A percentile compares a stretch with the other conserved stretches of the same genome.
Conservation (phyloP, 2,888 invertebrate genomes). For the Desoria tigrina region DNA sequence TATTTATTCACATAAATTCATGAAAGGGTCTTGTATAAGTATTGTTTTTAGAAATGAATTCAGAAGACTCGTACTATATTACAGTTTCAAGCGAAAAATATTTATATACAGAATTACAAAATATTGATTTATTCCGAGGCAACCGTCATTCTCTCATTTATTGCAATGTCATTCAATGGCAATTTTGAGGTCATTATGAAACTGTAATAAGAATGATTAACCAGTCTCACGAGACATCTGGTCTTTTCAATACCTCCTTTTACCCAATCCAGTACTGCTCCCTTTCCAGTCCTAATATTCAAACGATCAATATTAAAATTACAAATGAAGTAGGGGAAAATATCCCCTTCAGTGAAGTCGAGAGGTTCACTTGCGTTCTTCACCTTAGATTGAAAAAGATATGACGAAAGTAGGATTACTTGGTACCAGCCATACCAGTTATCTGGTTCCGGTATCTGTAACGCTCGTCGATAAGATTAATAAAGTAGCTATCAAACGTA, state of each 20-base stretch:
- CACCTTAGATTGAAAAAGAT: constrained; percentile 7
- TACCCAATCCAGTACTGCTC: not conserved
- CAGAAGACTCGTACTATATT: not conserved
- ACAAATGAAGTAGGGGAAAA: not conserved
- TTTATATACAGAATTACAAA: not conserved
- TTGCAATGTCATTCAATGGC: not conserved
- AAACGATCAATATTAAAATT: not conserved
- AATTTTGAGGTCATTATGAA: not conserved
- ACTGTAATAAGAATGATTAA: not conserved
- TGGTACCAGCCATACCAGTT: not conserved
- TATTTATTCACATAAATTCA: too few relatives aligned
- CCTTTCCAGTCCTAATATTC: not conserved
- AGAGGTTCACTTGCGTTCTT: constrained; percentile 9
- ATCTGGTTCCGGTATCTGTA: not conserved
- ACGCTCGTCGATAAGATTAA: too few relatives aligned
- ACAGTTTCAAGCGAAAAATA: not conserved
- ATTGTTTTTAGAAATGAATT: too few relatives aligned
- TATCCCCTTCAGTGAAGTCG: not conserved
- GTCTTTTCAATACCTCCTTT: not conserved
- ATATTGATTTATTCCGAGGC: not conserved
- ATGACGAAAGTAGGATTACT: constrained; percentile 1
- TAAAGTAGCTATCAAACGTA: not conserved
- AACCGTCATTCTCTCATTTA: constrained; percentile 3
- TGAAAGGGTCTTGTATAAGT: too few relatives aligned
- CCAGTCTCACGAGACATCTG: not conserved